Base-by-base conservation (phyloP, 1,140 invertebrate species). In the Hyles euphorbiae region DNA sequence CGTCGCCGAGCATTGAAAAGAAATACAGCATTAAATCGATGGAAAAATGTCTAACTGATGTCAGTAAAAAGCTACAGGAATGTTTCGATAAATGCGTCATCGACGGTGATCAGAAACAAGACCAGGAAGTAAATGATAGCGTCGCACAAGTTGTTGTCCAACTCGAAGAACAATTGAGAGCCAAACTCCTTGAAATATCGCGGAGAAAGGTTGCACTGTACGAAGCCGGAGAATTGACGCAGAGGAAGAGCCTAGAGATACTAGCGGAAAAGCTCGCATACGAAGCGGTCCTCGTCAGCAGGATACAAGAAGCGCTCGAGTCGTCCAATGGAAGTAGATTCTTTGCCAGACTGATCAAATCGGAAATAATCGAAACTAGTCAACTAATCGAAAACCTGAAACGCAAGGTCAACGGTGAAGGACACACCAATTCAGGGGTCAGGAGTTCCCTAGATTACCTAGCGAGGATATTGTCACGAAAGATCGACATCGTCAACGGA, bases 251-350 rank as follows among this genome's bases (percentile, higher is more conserved):
- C 70, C 78, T 94, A 58, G 91, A 93, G 70, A 88, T 95, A 53
- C 78, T 95, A 59, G 94, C 94, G 2, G 94, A 95, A 74, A 93
- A 94, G 68, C 85, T 95, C 32, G 94, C 94, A 0, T 95, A 93
- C 74, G 94, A 96, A 85, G 93, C 93, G 44, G 91, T 95, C 12
- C 84, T 95, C 52, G 86, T 95, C 43, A 88, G 89, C 33, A 89
- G 91, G 64, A 90, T 94, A 43, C 91, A 91, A 65, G 90, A 91
- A 67, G 91, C 91, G 48, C 78, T 92, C 48, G 82, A 89, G 46
- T 86, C 88, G 10, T 78, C 83, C 40, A 89, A 89, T 53, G 89
- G 89, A 51, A 90, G 90, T 67, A 81, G 87, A 59, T 87, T 90
- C 58, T 90, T 91, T 66, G 89, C 91, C 59, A 83, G 91, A 65